Evolutionary conservation across 1,140 invertebrate species (phyloP).

Genomic region (Patella vulgata): DNA sequence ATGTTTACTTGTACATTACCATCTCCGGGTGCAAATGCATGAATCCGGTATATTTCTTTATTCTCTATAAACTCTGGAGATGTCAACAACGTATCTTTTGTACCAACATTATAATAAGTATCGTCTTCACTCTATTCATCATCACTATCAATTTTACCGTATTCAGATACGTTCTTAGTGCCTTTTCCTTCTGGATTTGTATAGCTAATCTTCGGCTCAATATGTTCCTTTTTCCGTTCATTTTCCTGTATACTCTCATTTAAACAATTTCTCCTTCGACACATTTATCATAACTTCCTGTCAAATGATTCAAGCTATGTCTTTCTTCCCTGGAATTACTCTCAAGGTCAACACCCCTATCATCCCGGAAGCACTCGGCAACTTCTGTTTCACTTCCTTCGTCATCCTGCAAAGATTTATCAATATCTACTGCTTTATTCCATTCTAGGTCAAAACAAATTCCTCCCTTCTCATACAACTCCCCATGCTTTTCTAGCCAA

Average conservation of each 20-base stretch:
- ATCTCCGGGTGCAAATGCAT: constrained; percentile 36
- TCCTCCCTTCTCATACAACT: constrained; percentile 19
- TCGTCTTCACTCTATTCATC: constrained; percentile 13
- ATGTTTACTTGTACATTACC: constrained; percentile 22
- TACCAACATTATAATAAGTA: constrained; percentile 3
- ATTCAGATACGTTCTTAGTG: background rate
- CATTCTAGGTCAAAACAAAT: too few species aligned
- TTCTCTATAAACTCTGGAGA: constrained; percentile 9
- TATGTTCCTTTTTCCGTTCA: too few species aligned
- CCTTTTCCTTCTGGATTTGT: background rate
- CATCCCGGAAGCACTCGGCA: too few species aligned
- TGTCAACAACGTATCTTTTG: constrained; percentile 24
- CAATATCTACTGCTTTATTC: too few species aligned
- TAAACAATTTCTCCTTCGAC: too few species aligned
- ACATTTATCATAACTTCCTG: too few species aligned
- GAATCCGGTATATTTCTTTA: constrained; percentile 6
- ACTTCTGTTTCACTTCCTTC: too few species aligned
- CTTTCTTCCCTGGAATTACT: too few species aligned
- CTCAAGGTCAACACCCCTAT: too few species aligned
- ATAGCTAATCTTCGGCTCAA: constrained; percentile 9
- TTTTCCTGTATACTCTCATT: too few species aligned
- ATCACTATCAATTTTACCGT: background rate
- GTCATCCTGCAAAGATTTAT: too few species aligned
- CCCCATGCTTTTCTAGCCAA: constrained; percentile 22
- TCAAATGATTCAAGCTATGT: too few species aligned